Base-by-base conservation (phyloP, 2,113 vertebrate species). In the Neogobius melanostomus region DNA sequence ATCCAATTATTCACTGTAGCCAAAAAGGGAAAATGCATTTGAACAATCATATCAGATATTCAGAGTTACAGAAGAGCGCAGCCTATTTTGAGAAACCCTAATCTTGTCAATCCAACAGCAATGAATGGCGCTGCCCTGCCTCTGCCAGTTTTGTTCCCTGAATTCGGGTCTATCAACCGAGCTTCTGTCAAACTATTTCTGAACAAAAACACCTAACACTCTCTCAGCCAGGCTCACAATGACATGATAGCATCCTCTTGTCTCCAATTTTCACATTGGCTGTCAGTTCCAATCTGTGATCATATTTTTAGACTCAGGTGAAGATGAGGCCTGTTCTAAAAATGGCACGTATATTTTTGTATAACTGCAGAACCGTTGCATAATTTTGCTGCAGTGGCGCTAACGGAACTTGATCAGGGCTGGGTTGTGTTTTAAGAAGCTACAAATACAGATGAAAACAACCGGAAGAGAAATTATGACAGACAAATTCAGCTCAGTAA, bases 401-500 rank as follows among this genome's bases (percentile, higher is more conserved):
- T 54, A 74, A 83, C 44, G 44, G 69, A 10, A 64, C 54, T 74
- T 67, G 77, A 87, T 83, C 73, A 66, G 65, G 52, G 47, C 52
- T 62, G 70, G 71, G 79, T 89, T 85, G 81, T 83, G 84, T 87
- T 36, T 86, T 83, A 85, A 82, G 80, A 73, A 81, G 75, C 79
- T 79, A 71, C 48, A 68, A 56, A 83, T 59, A 62, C 49, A 72
- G 69, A 76, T 64, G 64, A 73, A 74, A 76, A 59, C 64, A 52
- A 56, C 16, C 6, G 11, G 47, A 59, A 64, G 75, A 75, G 43
- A 68, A 79, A 76, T 78, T 77, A 8, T 15, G 54, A 74, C 62
- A 77, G 69, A 79, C 52, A 47, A 66, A 44, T 5, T 3, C 11
- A 70, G 61, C 47, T 77, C 21, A 82, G 14, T 8, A 45, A 43